Evolutionary conservation across 1,140 invertebrate species (phyloP).

Genomic region (Drosophila melanica): DNA sequence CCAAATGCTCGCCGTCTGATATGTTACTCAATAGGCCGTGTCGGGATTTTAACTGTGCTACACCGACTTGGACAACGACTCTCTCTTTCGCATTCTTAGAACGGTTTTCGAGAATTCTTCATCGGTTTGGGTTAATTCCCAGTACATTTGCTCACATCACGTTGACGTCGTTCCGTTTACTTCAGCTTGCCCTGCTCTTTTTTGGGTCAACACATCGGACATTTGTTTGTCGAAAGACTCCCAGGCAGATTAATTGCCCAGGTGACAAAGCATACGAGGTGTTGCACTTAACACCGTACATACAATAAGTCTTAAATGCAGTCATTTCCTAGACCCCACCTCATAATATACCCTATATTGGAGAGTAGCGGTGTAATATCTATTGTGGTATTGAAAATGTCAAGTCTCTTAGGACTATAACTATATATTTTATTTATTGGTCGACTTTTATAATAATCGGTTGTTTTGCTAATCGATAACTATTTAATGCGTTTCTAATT

Average conservation of each 20-base stretch:
- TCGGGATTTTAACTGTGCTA: conserved; percentile 64
- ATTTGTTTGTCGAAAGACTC: conserved; percentile 23
- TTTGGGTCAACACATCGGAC: conserved; percentile 54
- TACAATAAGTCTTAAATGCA: conserved; percentile 22
- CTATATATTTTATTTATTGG: too few relatives aligned
- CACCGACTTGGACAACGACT: conserved; percentile 1
- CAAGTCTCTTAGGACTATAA: too few relatives aligned
- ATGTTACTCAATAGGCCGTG: conserved; percentile 74
- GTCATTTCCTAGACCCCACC: conserved; percentile 24
- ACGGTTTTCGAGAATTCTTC: conserved; percentile 34
- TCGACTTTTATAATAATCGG: too few relatives aligned
- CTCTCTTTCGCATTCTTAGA: conserved; percentile 49
- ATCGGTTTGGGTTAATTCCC: conserved; percentile 52
- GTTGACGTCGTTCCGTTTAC: conserved; percentile 43
- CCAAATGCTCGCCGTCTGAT: conserved; percentile 16
- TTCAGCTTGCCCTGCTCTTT: conserved; percentile 33
- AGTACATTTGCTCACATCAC: conserved; percentile 61
- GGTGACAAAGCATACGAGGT: conserved; percentile 26
- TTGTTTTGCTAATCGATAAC: too few relatives aligned
- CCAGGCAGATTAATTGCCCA: conserved; percentile 68
- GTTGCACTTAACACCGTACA: conserved; percentile 43
- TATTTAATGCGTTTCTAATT: too few relatives aligned
- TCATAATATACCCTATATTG: background rate
- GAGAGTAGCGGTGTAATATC: too few relatives aligned
- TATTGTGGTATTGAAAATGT: too few relatives aligned